Conservation (phyloP, 1,140 invertebrate genomes). For the Pinna nobilis region DNA sequence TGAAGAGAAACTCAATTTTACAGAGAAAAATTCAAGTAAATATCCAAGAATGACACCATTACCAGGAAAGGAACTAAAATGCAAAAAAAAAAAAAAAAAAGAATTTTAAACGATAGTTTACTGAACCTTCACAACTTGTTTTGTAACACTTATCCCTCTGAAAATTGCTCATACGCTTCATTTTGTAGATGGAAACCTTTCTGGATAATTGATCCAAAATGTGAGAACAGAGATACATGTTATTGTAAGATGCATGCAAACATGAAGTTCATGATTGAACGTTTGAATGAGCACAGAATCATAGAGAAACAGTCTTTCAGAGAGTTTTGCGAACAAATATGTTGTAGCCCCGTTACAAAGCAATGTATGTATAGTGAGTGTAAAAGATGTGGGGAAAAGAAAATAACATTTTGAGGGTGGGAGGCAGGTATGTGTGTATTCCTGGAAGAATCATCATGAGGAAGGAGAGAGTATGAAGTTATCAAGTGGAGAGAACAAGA, state of each 20-base stretch:
- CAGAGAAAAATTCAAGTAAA: not conserved
- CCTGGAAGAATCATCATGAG: conserved; percentile 30
- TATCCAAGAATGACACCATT: conserved; percentile 21
- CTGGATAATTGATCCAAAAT: conserved; percentile 34
- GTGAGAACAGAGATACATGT: conserved; percentile 33
- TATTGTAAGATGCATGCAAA: conserved; percentile 37
- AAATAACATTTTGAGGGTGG: not conserved
- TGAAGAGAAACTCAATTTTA: conserved; percentile 4
- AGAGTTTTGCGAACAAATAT: not conserved
- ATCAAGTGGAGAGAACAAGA: conserved; percentile 12
- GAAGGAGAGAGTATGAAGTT: conserved; percentile 26
- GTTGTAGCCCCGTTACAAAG: conserved; percentile 9
- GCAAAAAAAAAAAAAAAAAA: too few species aligned
- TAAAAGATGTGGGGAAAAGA: conserved; percentile 34
- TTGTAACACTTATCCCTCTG: not conserved
- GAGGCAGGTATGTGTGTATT: conserved; percentile 1
- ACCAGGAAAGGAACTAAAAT: conserved; percentile 23
- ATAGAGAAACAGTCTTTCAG: not conserved
- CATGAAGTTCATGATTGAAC: conserved; percentile 17
- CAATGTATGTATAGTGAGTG: conserved; percentile 46
- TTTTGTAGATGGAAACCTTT: conserved; percentile 33
- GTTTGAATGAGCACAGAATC: not conserved
- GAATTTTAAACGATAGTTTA: conserved; percentile 23
- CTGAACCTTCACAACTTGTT: conserved; percentile 33
- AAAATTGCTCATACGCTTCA: conserved; percentile 13